phyloP scores from a whole-genome alignment of 2,113 vertebrate species.

The Carlito syrichta region DNA sequence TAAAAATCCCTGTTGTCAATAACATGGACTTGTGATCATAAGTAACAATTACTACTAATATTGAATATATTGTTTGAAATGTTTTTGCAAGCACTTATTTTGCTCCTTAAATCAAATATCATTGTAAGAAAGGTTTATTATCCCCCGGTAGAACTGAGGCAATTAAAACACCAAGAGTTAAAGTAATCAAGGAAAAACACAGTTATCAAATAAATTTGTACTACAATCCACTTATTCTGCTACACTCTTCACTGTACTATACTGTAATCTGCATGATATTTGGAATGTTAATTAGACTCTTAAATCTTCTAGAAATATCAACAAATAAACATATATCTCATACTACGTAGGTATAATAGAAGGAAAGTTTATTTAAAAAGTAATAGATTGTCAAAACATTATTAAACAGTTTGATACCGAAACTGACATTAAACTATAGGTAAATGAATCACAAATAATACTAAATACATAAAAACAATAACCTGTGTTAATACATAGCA shows the following conservation, averaged over 20 bases:
- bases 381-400: neutral
- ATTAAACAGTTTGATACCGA: neutral
- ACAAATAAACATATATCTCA: neutral
- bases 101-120: neutral
- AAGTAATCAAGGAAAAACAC: neutral
- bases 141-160: neutral
- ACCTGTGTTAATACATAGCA: neutral
- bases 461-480: neutral
- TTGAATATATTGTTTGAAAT: neutral
- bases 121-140: neutral
- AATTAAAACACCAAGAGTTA: neutral
- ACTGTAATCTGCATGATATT: neutral
- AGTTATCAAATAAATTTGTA: neutral
- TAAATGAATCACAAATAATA: neutral
- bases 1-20: neutral
- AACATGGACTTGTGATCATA: neutral
- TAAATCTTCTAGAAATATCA: neutral
- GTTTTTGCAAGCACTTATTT: neutral
- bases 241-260: neutral
- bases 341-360: neutral
- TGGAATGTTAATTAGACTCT: neutral
- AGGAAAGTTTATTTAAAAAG: neutral
- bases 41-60: neutral
- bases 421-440: neutral
- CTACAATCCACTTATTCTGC: neutral